Evolutionary conservation across 2,797 vertebrate genomes (phyloP), one percentile per base, ranked within the genome.

Genomic region (Gephyroberyx darwinii): DNA sequence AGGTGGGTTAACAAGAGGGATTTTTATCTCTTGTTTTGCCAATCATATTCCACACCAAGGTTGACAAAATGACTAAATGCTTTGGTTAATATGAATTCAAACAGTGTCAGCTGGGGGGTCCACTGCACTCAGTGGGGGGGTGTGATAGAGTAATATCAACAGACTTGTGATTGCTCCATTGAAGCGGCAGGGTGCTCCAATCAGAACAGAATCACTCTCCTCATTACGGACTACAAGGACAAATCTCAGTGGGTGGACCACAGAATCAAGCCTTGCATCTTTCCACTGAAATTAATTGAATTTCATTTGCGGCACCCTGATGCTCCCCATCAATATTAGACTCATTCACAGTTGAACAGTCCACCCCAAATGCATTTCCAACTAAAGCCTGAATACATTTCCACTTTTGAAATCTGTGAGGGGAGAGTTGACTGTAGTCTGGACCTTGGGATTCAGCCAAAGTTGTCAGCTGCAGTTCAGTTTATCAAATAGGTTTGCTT

Each of bases 81-180:
- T 89, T 88, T 84, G 74, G 82, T 81, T 90, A 84, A 88, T 89
- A 71, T 75, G 68, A 83, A 90, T 87, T 87, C 78, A 90, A 90
- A 84, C 82, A 82, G 64, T 84, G 78, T 73, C 86, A 80, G 84
- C 30, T 71, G 80, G 86, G 77, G 26, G 81, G 84, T 88, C 84
- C 84, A 81, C 80, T 89, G 66, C 6, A 7, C 84, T 0, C 88
- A 84, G 89, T 71, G 52, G 87, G 86, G 62, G 77, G 26, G 69
- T 80, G 13, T 69, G 81, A 74, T 80, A 33, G 41, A 86, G 75
- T 80, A 86, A 89, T 89, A 89, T 90, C 84, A 90, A 89, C 87
- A 88, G 69, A 83, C 77, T 87, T 79, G 85, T 89, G 87, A 91
- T 90, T 87, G 87, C 87, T 85, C 77, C 80, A 86, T 77, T 78